Percentiles rank a stretch among this genome's conserved stretches.
phyloP scores from a whole-genome alignment of 2,888 invertebrate species.

The Stictocephala bisonia region DNA sequence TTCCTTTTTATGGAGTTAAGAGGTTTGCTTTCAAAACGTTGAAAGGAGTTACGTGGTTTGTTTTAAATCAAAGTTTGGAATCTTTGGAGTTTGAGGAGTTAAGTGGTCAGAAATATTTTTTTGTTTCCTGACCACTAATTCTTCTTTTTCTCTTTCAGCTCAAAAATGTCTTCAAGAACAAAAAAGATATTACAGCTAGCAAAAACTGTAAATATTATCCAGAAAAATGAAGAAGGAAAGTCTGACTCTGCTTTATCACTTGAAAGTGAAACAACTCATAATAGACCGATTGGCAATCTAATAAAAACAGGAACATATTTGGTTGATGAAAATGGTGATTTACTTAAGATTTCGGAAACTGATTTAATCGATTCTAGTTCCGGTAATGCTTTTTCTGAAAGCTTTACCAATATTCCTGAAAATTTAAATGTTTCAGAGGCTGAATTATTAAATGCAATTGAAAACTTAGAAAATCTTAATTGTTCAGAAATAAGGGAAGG shows the following conservation, averaged over 20 bases:
- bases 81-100: slow-evolving; percentile 7
- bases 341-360: too few relatives aligned
- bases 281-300: too few relatives aligned
- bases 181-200: slow-evolving; percentile 19
- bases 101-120: background rate
- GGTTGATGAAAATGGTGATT: too few relatives aligned
- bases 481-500: too few relatives aligned
- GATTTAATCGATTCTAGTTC: background rate
- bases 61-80: slow-evolving; percentile 4
- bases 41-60: slow-evolving; percentile 1
- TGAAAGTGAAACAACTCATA: too few relatives aligned
- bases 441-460: background rate
- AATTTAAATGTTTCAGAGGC: slow-evolving; percentile 11
- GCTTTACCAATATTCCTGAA: background rate
- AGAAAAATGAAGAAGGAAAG: too few relatives aligned
- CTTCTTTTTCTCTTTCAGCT: slow-evolving; percentile 22
- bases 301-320: too few relatives aligned
- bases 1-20: slow-evolving; percentile 15
- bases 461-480: background rate
- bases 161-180: slow-evolving; percentile 30
- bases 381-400: background rate
- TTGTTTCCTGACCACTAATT: slow-evolving; percentile 18
- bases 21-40: background rate
- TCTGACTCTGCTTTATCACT: too few relatives aligned
- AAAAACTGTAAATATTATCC: too few relatives aligned